phyloP scores from a whole-genome alignment of 1,140 invertebrate species.

The Brachionus paranguensis region DNA sequence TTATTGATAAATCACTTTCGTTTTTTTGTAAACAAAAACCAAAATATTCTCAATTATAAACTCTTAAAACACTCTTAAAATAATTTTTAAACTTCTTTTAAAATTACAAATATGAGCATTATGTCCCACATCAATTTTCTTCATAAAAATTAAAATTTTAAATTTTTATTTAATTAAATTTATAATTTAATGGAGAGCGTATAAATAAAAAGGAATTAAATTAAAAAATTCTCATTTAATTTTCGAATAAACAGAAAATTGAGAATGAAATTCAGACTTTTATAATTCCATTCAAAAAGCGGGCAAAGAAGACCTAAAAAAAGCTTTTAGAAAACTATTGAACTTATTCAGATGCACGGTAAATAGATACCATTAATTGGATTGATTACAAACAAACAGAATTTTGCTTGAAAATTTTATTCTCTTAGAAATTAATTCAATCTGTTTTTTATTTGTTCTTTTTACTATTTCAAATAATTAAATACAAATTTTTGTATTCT shows the following conservation, averaged over 20 bases:
- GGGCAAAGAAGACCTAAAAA: not conserved
- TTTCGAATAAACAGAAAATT: not conserved
- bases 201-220: too few relatives aligned
- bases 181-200: too few relatives aligned
- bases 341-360: not conserved
- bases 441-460: not conserved
- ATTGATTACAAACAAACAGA: not conserved
- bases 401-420: not conserved
- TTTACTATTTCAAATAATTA: not conserved
- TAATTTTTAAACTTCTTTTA: too few relatives aligned
- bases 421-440: not conserved
- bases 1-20: too few relatives aligned
- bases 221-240: not conserved
- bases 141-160: too few relatives aligned
- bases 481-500: not conserved
- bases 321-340: not conserved
- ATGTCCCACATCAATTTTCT: too few relatives aligned
- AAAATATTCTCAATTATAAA: too few relatives aligned
- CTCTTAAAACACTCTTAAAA: too few relatives aligned
- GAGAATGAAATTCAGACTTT: not conserved
- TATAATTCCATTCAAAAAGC: not conserved
- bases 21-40: too few relatives aligned
- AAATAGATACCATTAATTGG: not conserved
- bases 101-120: too few relatives aligned
- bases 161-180: too few relatives aligned